A percentile compares a stretch with the other conserved stretches of the same genome.
Evolutionary conservation across 2,888 invertebrate species (phyloP).

Genomic region (Fragum sueziense): DNA sequence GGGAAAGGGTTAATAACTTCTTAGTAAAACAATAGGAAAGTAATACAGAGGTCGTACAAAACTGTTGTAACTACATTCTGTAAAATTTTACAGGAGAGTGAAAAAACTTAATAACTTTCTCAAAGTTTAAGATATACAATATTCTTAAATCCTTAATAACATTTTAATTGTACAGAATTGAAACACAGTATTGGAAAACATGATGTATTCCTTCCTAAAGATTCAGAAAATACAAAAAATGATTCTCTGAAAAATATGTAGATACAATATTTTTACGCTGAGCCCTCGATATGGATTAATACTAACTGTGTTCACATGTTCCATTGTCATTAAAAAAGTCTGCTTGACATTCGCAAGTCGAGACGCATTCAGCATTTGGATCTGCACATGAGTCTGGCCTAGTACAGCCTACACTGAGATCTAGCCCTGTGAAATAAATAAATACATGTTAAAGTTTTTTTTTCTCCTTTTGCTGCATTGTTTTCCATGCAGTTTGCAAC

Average conservation of each 20-base stretch:
- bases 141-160: neutral
- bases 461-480: too few relatives aligned
- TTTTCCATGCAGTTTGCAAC: too few relatives aligned
- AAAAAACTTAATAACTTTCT: too few relatives aligned
- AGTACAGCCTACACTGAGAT: neutral
- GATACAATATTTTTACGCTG: too few relatives aligned
- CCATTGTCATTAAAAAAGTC: neutral
- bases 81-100: too few relatives aligned
- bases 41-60: neutral
- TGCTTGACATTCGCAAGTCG: neutral
- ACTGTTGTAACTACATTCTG: too few relatives aligned
- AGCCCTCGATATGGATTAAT: too few relatives aligned
- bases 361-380: conserved; percentile 5
- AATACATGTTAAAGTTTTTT: too few relatives aligned
- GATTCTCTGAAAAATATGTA: too few relatives aligned
- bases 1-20: too few relatives aligned
- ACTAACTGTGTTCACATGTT: conserved; percentile 4
- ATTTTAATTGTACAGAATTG: neutral
- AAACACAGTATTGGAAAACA: neutral
- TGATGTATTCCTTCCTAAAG: too few relatives aligned
- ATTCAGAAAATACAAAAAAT: too few relatives aligned
- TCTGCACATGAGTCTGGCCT: neutral
- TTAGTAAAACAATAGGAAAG: neutral
- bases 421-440: neutral
- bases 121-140: neutral